phyloP scores from a whole-genome alignment of 2,888 invertebrate species.

The Agelastica alni region DNA sequence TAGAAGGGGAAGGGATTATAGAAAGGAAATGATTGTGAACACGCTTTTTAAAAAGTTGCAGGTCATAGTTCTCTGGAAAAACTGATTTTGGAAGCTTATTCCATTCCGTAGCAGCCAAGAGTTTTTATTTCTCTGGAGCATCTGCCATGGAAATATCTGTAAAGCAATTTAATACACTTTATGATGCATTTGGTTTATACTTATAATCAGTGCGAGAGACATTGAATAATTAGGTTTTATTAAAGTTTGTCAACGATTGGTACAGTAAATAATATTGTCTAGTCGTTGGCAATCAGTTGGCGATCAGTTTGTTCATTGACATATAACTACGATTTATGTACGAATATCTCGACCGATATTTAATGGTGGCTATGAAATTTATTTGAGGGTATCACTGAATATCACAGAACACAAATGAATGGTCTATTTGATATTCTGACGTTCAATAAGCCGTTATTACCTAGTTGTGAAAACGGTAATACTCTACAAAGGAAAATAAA shows the following conservation, averaged over 20 bases:
- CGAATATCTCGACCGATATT: conserved; percentile 19
- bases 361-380: conserved; percentile 19
- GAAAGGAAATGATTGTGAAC: too few relatives aligned
- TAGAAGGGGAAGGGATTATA: too few relatives aligned
- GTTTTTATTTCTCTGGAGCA: too few relatives aligned
- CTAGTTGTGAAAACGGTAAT: conserved; percentile 11
- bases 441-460: conserved; percentile 20
- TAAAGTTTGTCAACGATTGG: background rate
- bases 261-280: conserved; percentile 3
- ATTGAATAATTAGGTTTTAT: too few relatives aligned
- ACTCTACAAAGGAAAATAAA: conserved; percentile 9
- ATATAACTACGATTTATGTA: conserved; percentile 19
- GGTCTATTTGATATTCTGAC: conserved; percentile 9
- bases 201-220: too few relatives aligned
- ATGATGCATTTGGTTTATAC: too few relatives aligned
- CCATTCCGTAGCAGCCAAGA: too few relatives aligned
- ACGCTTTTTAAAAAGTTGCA: too few relatives aligned
- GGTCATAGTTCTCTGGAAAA: too few relatives aligned
- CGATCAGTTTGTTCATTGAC: conserved; percentile 16
- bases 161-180: too few relatives aligned
- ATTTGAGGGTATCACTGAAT: conserved; percentile 19
- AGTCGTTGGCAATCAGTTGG: conserved; percentile 15
- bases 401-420: conserved; percentile 10
- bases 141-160: too few relatives aligned
- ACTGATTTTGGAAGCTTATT: too few relatives aligned